Evolutionary conservation across 2,797 vertebrate species (phyloP).

Genomic region (Pseudochromis fuscus): DNA sequence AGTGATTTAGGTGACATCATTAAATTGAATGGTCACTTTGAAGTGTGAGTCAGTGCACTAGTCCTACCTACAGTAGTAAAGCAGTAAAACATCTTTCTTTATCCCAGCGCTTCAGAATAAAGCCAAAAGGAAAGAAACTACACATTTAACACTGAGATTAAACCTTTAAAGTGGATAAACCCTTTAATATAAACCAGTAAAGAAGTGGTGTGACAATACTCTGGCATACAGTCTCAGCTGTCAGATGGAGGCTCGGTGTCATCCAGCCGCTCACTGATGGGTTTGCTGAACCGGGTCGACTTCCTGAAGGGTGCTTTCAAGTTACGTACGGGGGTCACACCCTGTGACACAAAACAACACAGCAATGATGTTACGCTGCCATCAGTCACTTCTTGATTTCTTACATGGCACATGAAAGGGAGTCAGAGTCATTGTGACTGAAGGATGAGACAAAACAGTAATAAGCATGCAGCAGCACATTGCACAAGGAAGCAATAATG

Average conservation of each 20-base stretch:
- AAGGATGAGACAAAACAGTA: neutral
- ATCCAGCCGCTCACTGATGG: conserved; percentile 72
- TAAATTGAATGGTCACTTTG: too few species aligned
- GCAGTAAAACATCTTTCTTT: too few species aligned
- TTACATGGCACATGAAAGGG: neutral
- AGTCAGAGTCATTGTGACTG: neutral
- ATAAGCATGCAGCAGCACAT: neutral
- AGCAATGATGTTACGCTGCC: neutral
- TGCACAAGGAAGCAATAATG: neutral
- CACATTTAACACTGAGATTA: too few species aligned
- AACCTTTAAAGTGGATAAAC: too few species aligned
- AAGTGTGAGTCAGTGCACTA: too few species aligned
- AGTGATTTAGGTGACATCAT: too few species aligned
- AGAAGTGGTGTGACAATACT: neutral
- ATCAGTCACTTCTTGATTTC: neutral
- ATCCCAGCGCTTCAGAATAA: too few species aligned
- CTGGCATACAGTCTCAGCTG: conserved; percentile 32
- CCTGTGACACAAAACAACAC: conserved; percentile 70
- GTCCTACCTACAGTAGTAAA: too few species aligned
- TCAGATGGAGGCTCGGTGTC: conserved; percentile 62
- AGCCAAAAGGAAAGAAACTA: too few species aligned
- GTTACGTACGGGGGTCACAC: conserved; percentile 61
- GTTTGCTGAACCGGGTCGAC: conserved; percentile 80
- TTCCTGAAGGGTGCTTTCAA: conserved; percentile 77
- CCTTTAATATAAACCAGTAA: neutral